These are phyloP conservation scores for Daktulosphaira vitifoliae DNA, from an alignment of 1,140 invertebrate species.

Conservation along the genomic window DNA sequence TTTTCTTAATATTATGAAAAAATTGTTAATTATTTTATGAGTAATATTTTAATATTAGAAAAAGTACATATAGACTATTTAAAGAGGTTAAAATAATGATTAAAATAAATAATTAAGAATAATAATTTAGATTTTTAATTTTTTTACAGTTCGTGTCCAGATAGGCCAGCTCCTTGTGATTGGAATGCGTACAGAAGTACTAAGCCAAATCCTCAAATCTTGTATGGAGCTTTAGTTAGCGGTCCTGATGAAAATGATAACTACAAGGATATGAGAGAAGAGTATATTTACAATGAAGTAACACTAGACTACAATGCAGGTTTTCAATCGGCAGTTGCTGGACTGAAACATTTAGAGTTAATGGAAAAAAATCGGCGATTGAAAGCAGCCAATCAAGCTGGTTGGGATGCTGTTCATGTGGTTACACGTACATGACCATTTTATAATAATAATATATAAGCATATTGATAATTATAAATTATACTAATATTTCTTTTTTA, in stretches of 20 bases:
- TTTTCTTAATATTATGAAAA: too few relatives aligned
- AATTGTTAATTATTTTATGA: too few relatives aligned
- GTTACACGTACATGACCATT: not conserved
- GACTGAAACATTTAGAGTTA: slow-evolving; percentile 42
- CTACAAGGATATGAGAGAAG: slow-evolving; percentile 48
- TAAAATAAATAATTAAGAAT: too few relatives aligned
- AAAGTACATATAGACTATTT: too few relatives aligned
- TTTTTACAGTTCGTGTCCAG: slow-evolving; percentile 47
- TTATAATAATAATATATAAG: too few relatives aligned
- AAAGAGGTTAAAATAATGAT: too few relatives aligned
- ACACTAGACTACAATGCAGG: slow-evolving; percentile 53
- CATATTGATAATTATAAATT: too few relatives aligned
- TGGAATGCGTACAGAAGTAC: slow-evolving; percentile 47
- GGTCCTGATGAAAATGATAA: slow-evolving; percentile 50
- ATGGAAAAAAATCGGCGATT: not conserved
- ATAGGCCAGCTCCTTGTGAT: slow-evolving; percentile 46
- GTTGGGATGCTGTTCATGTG: not conserved
- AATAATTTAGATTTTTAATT: too few relatives aligned
- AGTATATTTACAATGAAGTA: slow-evolving; percentile 52
- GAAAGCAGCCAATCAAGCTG: not conserved
- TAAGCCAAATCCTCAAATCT: slow-evolving; percentile 48
- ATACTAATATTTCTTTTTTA: too few relatives aligned
- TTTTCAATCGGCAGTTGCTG: slow-evolving; percentile 49
- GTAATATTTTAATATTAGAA: too few relatives aligned
- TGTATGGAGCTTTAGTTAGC: slow-evolving; percentile 51